Percentiles rank a stretch among this genome's conserved stretches.
Conservation (phyloP, 2,888 invertebrate species). For the Polydesmus complanatus region DNA sequence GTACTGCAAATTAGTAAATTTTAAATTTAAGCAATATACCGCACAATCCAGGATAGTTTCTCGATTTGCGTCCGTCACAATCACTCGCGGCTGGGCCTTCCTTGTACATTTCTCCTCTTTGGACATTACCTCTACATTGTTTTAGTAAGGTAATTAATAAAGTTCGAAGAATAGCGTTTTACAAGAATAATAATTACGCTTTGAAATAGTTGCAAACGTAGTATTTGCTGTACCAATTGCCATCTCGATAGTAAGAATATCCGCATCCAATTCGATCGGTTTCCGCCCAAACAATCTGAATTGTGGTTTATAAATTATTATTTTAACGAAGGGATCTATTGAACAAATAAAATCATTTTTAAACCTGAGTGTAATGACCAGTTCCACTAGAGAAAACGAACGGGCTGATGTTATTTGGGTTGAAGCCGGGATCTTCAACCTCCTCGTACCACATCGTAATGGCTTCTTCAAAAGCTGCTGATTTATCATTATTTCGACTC, state of each 20-base stretch:
- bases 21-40: no score
- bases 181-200: conserved; percentile 25
- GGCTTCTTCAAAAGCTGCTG: not conserved
- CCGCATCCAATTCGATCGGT: conserved; percentile 76
- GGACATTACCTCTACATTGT: conserved; percentile 5
- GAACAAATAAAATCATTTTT: not conserved
- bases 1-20: no score
- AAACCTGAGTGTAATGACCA: conserved; percentile 41
- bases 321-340: no score
- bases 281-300: conserved; percentile 72
- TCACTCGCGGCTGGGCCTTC: not conserved
- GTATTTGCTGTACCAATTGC: conserved; percentile 57
- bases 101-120: conserved; percentile 6
- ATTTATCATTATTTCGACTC: not conserved
- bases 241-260: conserved; percentile 60
- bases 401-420: not conserved
- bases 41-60: conserved; percentile 4
- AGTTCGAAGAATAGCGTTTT: no score
- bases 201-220: conserved; percentile 78
- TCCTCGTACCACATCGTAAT: conserved; percentile 14
- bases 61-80: conserved; percentile 2
- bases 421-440: conserved; percentile 14
- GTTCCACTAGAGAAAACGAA: conserved; percentile 6
- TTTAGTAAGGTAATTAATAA: no score
- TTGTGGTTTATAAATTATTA: no score